Evolutionary conservation across 2,888 invertebrate genomes (phyloP), one percentile per base, ranked within the genome.

Genomic region (Dyspetes luteomarginatus): DNA sequence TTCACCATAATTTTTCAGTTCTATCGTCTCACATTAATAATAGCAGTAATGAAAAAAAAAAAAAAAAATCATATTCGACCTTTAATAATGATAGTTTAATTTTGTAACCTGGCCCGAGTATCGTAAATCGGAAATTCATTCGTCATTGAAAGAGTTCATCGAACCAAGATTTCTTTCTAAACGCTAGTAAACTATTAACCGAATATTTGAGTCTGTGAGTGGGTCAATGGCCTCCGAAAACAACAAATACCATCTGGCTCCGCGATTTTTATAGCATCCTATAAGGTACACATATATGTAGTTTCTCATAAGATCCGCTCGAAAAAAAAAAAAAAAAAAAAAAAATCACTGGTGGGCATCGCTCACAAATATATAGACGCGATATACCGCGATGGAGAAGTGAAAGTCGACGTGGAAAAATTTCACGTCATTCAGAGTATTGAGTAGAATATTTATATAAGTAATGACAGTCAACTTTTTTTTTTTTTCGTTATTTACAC

Each of bases 371-470:
- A 17, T 45, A 45, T 12, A 26, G 36, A 41, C 17, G 9, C 45
- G 45, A 45, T 15, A 9, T 7, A n/a, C n/a, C n/a, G n/a, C 28
- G 26, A 48, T n/a, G 22, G 15, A n/a, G 22, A 36, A 24, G 50
- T 60, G 71, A 71, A 60, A 71, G 60, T 71, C 22, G 4, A 50
- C 50, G 60, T 24, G 36, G 36, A 50, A 50, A 0, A 71, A 60
- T 60, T 48, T 50, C 48, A 50, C 36, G 24, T 48, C 19, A 9
- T n/a, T 5, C 36, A n/a, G 9, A 7, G 9, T 28, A n/a, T 28
- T 15, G n/a, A 30, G 30, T 22, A 24, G 4, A 41, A 60, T 24
- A 60, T 71, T 71, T 71, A 24, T 36, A 26, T 36, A 41, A 36
- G 30, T 41, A 26, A 28, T 41, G 36, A 50, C 28, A 60, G 48